Evolutionary conservation across 2,797 vertebrate species (phyloP).

Genomic region (Hozukius guyotensis): DNA sequence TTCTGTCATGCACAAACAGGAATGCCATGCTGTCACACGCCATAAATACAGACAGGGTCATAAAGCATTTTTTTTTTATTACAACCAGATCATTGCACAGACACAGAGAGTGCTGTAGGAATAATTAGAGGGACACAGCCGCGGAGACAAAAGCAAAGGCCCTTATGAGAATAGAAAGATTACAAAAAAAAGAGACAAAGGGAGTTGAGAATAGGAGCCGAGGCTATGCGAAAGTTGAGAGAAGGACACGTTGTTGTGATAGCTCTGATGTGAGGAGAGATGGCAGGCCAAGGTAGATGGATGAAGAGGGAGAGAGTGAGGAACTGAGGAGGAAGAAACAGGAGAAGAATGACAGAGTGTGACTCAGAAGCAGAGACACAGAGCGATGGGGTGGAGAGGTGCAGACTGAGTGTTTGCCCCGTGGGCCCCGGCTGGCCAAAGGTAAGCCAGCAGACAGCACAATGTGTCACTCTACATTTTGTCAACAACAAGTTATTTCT

Average conservation of each 20-base stretch:
- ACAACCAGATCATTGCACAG: conserved; percentile 27
- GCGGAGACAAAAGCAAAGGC: neutral
- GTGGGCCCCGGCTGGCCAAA: conserved; percentile 37
- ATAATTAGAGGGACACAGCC: conserved; percentile 11
- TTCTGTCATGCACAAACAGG: conserved; percentile 6
- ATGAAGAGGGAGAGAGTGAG: conserved; percentile 19
- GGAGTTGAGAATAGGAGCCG: neutral
- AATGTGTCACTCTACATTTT: conserved; percentile 65
- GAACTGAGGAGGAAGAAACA: conserved; percentile 16
- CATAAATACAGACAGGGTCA: conserved; percentile 16
- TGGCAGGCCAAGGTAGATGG: conserved; percentile 21
- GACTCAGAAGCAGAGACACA: conserved; percentile 46
- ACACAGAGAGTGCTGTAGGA: conserved; percentile 7
- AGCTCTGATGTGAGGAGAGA: conserved; percentile 23
- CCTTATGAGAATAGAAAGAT: neutral
- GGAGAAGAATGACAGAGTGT: conserved; percentile 39
- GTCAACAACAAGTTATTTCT: conserved; percentile 65
- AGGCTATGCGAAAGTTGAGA: neutral
- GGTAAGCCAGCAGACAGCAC: conserved; percentile 58
- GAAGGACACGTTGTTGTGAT: neutral
- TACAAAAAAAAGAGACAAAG: neutral
- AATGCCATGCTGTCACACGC: neutral
- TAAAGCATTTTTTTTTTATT: conserved; percentile 31
- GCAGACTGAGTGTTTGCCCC: conserved; percentile 58
- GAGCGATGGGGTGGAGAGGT: conserved; percentile 53